A percentile compares a stretch with the other conserved stretches of the same genome.
These are phyloP conservation scores for Anabacerthia variegaticeps DNA, from an alignment of 2,797 vertebrate genomes.

Conservation along the genomic window DNA sequence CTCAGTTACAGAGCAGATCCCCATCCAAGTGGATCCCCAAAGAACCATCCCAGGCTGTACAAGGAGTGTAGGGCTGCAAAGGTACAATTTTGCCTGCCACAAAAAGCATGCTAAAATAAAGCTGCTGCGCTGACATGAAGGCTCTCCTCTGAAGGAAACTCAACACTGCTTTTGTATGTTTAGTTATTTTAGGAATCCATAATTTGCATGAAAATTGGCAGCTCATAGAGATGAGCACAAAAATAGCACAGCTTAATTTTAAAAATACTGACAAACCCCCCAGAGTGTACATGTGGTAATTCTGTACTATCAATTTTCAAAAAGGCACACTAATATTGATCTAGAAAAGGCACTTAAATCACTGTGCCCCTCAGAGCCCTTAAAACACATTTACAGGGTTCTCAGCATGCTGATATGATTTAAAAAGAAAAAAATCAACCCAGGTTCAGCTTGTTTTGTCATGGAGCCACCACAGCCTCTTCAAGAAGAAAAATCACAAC, in stretches of 20 bases:
- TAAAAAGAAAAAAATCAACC: neutral
- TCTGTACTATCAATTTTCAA: neutral
- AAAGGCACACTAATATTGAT: neutral
- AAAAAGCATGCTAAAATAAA: neutral
- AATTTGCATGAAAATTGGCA: conserved; percentile 58
- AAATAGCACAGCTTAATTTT: conserved; percentile 34
- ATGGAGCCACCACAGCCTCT: neutral
- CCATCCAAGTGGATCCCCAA: neutral
- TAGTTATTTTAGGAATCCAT: conserved; percentile 38
- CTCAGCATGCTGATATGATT: neutral
- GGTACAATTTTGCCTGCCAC: neutral
- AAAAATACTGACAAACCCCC: neutral
- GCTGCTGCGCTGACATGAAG: neutral
- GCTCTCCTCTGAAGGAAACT: neutral
- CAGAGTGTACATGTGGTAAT: neutral
- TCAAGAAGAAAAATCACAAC: neutral
- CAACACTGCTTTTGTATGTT: neutral
- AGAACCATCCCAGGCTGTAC: neutral
- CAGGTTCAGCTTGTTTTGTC: neutral
- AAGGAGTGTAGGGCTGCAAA: neutral
- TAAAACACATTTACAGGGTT: neutral
- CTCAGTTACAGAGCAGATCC: neutral
- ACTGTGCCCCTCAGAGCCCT: neutral
- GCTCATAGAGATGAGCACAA: neutral
- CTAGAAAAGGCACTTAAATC: neutral